Conservation (phyloP, 2,797 vertebrate species). For the Enteromius argenteus region DNA sequence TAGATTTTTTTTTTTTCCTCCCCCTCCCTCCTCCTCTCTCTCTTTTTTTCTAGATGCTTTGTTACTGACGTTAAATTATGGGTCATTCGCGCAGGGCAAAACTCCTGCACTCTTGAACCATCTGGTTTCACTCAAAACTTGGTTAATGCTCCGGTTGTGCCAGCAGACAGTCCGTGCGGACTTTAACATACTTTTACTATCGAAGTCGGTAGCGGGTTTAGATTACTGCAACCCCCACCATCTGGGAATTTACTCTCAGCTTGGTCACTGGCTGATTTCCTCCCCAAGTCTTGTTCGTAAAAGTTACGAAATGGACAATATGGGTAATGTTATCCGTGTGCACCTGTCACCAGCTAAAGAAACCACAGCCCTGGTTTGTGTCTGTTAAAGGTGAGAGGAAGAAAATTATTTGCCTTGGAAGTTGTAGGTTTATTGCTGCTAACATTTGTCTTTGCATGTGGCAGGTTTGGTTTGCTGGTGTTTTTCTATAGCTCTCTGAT, state of each 20-base stretch:
- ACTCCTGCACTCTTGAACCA: conserved; percentile 44
- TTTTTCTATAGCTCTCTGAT: conserved; percentile 28
- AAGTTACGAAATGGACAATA: conserved; percentile 37
- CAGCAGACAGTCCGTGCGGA: conserved; percentile 43
- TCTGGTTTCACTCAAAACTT: conserved; percentile 51
- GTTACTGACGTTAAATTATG: conserved; percentile 53
- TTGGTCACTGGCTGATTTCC: conserved; percentile 46
- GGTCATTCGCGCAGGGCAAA: conserved; percentile 46
- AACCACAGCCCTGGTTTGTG: conserved; percentile 63
- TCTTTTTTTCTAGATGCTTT: conserved; percentile 50
- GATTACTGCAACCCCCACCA: conserved; percentile 48
- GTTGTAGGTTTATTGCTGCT: conserved; percentile 76
- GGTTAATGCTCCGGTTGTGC: conserved; percentile 51
- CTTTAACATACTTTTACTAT: conserved; percentile 54
- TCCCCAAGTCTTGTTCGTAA: conserved; percentile 28
- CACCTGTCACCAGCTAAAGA: conserved; percentile 60
- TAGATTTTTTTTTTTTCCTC: not conserved
- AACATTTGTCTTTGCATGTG: conserved; percentile 60
- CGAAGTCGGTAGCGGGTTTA: conserved; percentile 51
- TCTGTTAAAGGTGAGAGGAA: conserved; percentile 58
- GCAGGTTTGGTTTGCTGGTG: conserved; percentile 53
- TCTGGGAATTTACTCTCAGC: conserved; percentile 45
- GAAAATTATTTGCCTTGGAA: conserved; percentile 71
- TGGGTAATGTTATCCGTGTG: conserved; percentile 42
- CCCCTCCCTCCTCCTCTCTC: not conserved